Percentiles rank a stretch among this genome's conserved stretches.
Conservation (phyloP, 2,797 vertebrate genomes). For the Molossus molossus region DNA sequence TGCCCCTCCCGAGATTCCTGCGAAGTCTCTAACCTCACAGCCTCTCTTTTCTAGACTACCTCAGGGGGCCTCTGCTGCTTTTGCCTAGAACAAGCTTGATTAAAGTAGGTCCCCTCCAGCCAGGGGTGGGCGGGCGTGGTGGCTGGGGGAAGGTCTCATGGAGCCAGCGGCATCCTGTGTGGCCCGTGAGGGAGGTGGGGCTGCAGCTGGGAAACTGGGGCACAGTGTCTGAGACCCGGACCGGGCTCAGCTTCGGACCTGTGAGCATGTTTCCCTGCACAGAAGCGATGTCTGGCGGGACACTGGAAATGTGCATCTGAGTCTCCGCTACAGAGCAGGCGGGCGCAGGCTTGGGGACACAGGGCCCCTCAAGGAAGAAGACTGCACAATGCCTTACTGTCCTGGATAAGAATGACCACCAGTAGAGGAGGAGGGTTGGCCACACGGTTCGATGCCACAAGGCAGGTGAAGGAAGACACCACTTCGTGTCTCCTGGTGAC, state of each 20-base stretch:
- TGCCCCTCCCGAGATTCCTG: background rate
- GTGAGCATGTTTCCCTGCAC: background rate
- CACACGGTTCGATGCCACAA: no score
- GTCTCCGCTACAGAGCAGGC: background rate
- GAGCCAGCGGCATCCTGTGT: fast-evolving
- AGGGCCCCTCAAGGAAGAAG: background rate
- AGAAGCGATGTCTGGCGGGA: background rate
- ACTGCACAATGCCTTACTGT: background rate
- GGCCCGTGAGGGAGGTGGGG: background rate
- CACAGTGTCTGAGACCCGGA: background rate
- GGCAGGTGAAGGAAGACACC: no score
- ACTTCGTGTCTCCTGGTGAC: background rate
- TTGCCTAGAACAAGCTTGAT: background rate
- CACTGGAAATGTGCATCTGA: background rate
- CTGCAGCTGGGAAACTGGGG: background rate
- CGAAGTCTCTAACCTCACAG: background rate
- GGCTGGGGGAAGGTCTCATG: background rate
- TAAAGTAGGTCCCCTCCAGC: background rate
- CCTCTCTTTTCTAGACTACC: background rate
- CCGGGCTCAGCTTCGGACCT: background rate
- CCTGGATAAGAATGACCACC: background rate
- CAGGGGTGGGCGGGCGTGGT: background rate
- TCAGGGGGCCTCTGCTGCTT: background rate
- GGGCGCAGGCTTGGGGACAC: background rate
- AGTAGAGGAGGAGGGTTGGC: background rate